Percentiles rank a stretch among this genome's conserved stretches.
Evolutionary conservation across 2,888 invertebrate species (phyloP).

Genomic region (Brenthis daphne): DNA sequence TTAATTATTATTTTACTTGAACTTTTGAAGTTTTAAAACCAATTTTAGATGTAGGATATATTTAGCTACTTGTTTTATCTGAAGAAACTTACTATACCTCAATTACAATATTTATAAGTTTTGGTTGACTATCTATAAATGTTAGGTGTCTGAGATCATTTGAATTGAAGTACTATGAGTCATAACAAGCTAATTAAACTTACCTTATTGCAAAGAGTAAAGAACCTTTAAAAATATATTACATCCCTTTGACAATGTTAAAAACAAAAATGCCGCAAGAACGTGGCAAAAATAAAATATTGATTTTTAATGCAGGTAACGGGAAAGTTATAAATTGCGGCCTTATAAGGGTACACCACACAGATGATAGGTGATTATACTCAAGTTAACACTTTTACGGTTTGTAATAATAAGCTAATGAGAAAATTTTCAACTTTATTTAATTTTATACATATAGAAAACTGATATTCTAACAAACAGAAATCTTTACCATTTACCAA

Average conservation of each 20-base stretch:
- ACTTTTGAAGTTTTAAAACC: too few species aligned
- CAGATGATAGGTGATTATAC: neutral
- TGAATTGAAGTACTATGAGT: constrained; percentile 40
- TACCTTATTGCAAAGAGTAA: constrained; percentile 7
- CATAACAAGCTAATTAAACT: constrained; percentile 33
- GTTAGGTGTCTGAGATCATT: constrained; percentile 33
- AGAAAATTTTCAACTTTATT: neutral
- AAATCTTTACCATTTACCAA: neutral
- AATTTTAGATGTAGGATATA: too few species aligned
- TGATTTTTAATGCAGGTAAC: constrained; percentile 46
- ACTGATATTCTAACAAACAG: constrained; percentile 4
- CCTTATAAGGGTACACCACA: constrained; percentile 1
- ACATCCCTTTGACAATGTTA: constrained; percentile 12
- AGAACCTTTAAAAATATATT: neutral
- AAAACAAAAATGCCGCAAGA: constrained; percentile 48
- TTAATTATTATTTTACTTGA: too few species aligned
- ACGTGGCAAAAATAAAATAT: constrained; percentile 63
- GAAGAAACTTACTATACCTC: too few species aligned
- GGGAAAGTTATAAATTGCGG: constrained; percentile 45
- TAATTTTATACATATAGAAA: neutral
- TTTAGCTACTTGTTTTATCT: too few species aligned
- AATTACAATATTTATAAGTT: too few species aligned
- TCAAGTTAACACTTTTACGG: neutral
- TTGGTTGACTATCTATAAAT: neutral
- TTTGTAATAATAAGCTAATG: neutral